These are phyloP conservation scores for Glaucomys volans DNA, from an alignment of 2,113 vertebrate genomes.

Conservation along the genomic window DNA sequence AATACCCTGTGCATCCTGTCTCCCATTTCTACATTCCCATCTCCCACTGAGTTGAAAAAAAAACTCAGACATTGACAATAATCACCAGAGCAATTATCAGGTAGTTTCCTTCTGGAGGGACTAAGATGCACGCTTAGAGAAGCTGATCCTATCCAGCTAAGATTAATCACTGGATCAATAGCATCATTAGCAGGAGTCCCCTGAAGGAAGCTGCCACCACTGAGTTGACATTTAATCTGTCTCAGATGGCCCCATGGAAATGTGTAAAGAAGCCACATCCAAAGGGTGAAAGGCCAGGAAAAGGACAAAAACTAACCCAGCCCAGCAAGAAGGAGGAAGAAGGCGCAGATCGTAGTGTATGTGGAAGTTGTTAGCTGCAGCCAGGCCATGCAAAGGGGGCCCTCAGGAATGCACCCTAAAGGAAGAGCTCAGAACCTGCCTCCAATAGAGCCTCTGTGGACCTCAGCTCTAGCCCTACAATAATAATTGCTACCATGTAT, in stretches of 20 bases:
- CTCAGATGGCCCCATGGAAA: background rate
- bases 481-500: background rate
- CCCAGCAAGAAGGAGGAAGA: background rate
- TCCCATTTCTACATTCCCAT: slow-evolving; percentile 36
- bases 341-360: background rate
- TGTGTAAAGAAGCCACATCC: background rate
- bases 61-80: background rate
- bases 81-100: slow-evolving; percentile 40
- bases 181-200: slow-evolving; percentile 57
- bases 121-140: slow-evolving; percentile 38
- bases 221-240: slow-evolving; percentile 56
- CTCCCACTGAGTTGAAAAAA: background rate
- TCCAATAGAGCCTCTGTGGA: background rate
- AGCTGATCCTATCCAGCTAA: slow-evolving; percentile 53
- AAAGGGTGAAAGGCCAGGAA: background rate
- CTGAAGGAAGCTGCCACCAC: slow-evolving; percentile 56
- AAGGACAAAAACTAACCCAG: background rate
- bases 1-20: background rate
- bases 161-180: slow-evolving; percentile 66
- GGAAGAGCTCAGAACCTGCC: background rate
- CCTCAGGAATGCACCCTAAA: background rate
- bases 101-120: slow-evolving; percentile 12
- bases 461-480: background rate
- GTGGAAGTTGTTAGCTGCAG: background rate
- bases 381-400: background rate